A percentile compares a stretch with the other conserved stretches of the same genome.
Conservation (phyloP, 2,888 invertebrate genomes). For the Tetropium fuscum region DNA sequence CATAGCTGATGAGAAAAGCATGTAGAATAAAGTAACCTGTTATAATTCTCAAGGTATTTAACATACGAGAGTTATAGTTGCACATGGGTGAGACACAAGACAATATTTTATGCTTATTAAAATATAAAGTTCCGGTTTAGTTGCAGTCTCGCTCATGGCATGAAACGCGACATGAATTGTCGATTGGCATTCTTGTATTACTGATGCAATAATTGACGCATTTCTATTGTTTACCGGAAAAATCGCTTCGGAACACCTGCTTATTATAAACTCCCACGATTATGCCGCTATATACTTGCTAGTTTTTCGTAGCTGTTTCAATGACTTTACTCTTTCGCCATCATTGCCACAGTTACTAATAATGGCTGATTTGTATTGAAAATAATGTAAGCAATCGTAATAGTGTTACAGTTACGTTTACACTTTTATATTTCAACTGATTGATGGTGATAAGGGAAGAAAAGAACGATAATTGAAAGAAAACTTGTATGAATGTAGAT, state of each 20-base stretch:
- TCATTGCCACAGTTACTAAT: too few species aligned
- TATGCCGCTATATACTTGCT: conserved; percentile 46
- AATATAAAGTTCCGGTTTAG: conserved; percentile 17
- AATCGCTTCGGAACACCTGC: conserved; percentile 54
- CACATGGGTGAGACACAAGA: conserved; percentile 14
- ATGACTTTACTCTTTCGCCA: too few species aligned
- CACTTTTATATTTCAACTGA: too few species aligned
- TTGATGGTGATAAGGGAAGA: too few species aligned
- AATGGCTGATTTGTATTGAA: too few species aligned
- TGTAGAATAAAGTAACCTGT: conserved; percentile 15
- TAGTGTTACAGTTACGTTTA: too few species aligned
- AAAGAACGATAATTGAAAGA: too few species aligned
- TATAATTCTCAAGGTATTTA: conserved; percentile 20
- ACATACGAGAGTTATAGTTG: conserved; percentile 18
- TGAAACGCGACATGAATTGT: conserved; percentile 51
- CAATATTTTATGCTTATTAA: conserved; percentile 20
- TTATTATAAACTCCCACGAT: conserved; percentile 53
- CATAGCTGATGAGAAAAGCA: conserved; percentile 22
- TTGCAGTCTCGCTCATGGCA: conserved; percentile 1
- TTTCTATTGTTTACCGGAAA: conserved; percentile 56
- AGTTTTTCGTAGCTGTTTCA: conserved; percentile 27
- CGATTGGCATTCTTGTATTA: conserved; percentile 53
- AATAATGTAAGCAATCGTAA: too few species aligned
- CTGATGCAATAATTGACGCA: conserved; percentile 56
- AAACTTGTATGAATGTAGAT: too few species aligned